Conservation (phyloP, 2,888 invertebrate genomes). For the Ophraella communa region DNA sequence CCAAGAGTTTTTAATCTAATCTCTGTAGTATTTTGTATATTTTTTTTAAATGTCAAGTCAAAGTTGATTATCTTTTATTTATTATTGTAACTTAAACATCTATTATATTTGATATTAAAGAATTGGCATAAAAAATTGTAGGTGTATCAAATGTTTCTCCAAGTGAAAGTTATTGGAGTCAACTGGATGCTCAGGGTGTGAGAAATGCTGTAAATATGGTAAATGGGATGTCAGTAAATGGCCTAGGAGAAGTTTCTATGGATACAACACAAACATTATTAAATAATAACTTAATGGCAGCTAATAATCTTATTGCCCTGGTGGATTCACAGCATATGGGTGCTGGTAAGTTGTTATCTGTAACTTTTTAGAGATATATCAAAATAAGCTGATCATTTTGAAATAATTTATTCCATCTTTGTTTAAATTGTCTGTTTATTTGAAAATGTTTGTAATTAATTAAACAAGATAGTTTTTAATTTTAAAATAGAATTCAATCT, state of each 20-base stretch:
- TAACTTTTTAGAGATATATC: not conserved
- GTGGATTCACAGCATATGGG: slow-evolving; percentile 54
- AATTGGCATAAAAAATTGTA: slow-evolving; percentile 19
- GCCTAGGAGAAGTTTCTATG: slow-evolving; percentile 75
- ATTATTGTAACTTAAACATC: no score
- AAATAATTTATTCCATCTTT: no score
- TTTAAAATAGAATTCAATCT: no score
- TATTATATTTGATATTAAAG: no score
- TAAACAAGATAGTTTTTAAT: no score
- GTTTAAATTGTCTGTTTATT: no score
- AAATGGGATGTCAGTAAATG: slow-evolving; percentile 77
- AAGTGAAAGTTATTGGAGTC: slow-evolving; percentile 91
- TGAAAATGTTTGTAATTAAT: no score
- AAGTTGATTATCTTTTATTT: no score
- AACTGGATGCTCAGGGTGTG: slow-evolving; percentile 77
- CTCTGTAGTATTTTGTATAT: no score
- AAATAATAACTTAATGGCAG: slow-evolving; percentile 61
- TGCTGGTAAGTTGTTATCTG: slow-evolving; percentile 19
- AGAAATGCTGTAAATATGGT: slow-evolving; percentile 74
- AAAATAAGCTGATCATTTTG: not conserved
- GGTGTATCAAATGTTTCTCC: slow-evolving; percentile 88
- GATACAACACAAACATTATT: slow-evolving; percentile 68
- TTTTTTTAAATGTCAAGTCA: no score
- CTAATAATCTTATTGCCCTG: slow-evolving; percentile 59
- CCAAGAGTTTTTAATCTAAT: not conserved